Base-by-base conservation (phyloP, 2,797 vertebrate genomes). In the Argya squamiceps region DNA sequence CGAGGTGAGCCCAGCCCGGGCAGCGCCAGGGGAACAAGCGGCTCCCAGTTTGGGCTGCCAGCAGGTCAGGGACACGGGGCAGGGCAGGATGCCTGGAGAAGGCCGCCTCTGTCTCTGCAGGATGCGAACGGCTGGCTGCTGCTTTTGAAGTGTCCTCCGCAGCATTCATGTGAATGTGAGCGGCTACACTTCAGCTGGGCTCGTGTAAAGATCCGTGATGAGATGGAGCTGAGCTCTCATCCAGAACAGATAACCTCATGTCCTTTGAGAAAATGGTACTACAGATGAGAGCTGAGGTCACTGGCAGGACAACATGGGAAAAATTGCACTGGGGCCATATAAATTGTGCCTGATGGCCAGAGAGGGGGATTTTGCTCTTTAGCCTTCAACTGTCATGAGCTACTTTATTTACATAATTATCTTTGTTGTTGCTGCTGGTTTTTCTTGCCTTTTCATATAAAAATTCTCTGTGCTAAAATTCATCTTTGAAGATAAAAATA, bases 391-490 rank as follows among this genome's bases (percentile, higher is more conserved):
- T 71, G 86, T 37, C 14, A 34, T 17, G n/a, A 82, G 5, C 32
- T 83, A 49, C 22, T 53, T 84, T 80, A 59, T 74, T 94, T 43
- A 58, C 12, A 16, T 69, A n/a, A 58, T 73, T 67, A 53, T 53
- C 34, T 32, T 8, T n/a, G 21, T 43, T 64, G 26, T 18, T 62
- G 26, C 7, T 80, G 16, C 24, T 50, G 22, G 0, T 65, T 88
- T 67, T 89, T 77, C 56, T 83, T 89, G 14, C 9, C n/a, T 83
- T 94, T 85, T 89, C 37, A 16, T 64, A 49, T 49, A 47, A 77
- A 89, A 90, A 73, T 36, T 8, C 2, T 85, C 22, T n/a, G 6
- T 65, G 29, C 74, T 27, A 89, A 77, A 91, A 88, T 52, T 39
- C 27, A n/a, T 71, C n/a, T 63, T 59, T 71, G 71, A 74, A 80